Conservation (phyloP, 53 echinoderm and acorn worm species). For the Mesocentrotus franciscanus region DNA sequence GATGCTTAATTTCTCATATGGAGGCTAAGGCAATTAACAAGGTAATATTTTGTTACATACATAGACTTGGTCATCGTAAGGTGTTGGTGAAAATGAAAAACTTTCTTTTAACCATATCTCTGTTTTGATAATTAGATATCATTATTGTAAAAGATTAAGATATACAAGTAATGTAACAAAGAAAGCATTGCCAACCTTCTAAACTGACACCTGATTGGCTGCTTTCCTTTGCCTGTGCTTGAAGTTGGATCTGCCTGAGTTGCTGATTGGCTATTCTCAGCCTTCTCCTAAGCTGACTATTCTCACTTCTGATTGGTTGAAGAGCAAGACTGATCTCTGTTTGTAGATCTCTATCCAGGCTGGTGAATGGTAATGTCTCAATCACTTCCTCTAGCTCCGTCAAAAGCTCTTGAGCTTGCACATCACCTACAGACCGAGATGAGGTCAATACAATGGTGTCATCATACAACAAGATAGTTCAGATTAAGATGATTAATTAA, state of each 20-base stretch:
- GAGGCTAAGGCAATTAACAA: no score
- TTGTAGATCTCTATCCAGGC: constrained; percentile 76
- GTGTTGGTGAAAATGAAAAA: no score
- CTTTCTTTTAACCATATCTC: no score
- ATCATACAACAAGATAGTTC: not conserved
- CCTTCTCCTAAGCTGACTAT: constrained; percentile 83
- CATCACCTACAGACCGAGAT: not conserved
- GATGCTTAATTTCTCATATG: no score
- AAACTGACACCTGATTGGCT: constrained; percentile 66
- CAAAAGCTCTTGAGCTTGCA: constrained; percentile 59
- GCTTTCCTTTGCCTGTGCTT: constrained; percentile 57
- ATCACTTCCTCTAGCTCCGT: constrained; percentile 78
- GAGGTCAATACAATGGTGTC: not conserved
- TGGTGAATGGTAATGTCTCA: constrained; percentile 83
- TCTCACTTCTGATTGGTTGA: constrained; percentile 93
- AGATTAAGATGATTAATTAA: no score
- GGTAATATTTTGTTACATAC: no score
- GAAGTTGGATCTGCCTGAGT: constrained; percentile 71
- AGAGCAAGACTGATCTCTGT: constrained; percentile 88
- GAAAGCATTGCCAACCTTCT: constrained; percentile 55
- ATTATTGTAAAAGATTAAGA: not conserved
- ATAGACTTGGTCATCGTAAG: no score
- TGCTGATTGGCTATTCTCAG: constrained; percentile 92
- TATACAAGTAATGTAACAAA: not conserved
- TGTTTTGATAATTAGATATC: no score